phyloP scores from a whole-genome alignment of 2,888 invertebrate species.

The Caenorhabditis panamensis region DNA sequence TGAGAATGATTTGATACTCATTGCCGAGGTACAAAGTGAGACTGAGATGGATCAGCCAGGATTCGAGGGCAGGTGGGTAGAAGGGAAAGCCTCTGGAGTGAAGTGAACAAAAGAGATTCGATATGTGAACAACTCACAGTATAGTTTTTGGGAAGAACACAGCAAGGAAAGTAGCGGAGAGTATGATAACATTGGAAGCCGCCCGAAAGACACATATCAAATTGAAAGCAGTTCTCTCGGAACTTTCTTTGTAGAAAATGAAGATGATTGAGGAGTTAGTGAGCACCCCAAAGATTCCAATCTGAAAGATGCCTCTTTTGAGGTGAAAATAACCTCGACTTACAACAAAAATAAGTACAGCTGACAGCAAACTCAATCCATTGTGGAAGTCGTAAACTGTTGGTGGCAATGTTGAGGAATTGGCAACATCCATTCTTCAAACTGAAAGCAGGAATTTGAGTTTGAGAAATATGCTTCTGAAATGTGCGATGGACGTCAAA shows the following conservation, averaged over 20 bases:
- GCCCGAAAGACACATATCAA: constrained; percentile 40
- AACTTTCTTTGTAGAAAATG: constrained; percentile 26
- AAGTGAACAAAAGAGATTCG: too few species aligned
- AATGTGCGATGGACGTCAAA: too few species aligned
- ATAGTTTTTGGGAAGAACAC: constrained; percentile 15
- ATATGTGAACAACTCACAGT: constrained; percentile 14
- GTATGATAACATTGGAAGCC: constrained; percentile 10
- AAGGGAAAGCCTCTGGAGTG: constrained; percentile 14
- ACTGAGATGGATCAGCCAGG: constrained; percentile 19
- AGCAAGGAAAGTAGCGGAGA: constrained; percentile 4
- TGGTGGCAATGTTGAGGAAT: not conserved
- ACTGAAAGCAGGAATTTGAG: too few species aligned
- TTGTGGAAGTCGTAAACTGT: not conserved
- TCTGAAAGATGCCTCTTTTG: constrained; percentile 16
- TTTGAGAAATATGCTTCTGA: too few species aligned
- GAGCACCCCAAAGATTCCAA: constrained; percentile 20
- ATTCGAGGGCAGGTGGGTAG: constrained; percentile 18
- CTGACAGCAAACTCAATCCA: not conserved
- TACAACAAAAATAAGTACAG: constrained; percentile 9
- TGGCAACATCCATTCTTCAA: too few species aligned
- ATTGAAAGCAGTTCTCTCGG: constrained; percentile 34
- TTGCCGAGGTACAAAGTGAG: constrained; percentile 32
- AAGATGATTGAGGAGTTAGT: constrained; percentile 13
- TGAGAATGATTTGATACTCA: constrained; percentile 26
- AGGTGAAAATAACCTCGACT: not conserved